Conservation (phyloP, 2,888 invertebrate genomes). For the Ligdia adustata region DNA sequence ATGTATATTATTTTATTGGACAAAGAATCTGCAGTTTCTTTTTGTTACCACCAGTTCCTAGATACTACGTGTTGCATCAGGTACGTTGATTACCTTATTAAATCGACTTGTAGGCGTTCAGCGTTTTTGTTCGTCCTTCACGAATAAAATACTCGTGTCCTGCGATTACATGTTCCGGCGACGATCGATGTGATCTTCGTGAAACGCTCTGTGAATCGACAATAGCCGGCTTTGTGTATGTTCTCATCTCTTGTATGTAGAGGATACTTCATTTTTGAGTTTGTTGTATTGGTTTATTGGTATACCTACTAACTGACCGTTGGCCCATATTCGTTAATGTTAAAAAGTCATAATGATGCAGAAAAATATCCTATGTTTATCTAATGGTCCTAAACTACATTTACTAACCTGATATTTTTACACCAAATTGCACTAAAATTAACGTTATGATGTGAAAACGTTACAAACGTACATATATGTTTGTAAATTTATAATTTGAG, state of each 20-base stretch:
- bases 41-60: conserved; percentile 32
- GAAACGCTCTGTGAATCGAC: conserved; percentile 51
- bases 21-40: conserved; percentile 40
- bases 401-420: no score
- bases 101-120: conserved; percentile 64
- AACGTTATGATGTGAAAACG: no score
- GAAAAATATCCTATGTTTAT: no score
- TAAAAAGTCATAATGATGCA: no score
- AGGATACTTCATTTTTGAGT: not conserved
- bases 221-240: conserved; percentile 35
- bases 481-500: no score
- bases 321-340: no score
- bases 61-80: conserved; percentile 45
- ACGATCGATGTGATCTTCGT: conserved; percentile 56
- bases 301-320: no score
- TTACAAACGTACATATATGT: no score
- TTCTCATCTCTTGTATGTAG: conserved; percentile 24
- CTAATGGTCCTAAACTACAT: no score
- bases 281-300: no score
- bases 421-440: no score
- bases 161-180: conserved; percentile 63
- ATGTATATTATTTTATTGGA: conserved; percentile 37
- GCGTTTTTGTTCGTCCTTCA: conserved; percentile 69
- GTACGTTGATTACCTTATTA: conserved; percentile 46
- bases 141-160: conserved; percentile 56